Conservation (phyloP, 2,888 invertebrate genomes). For the Nymphalis polychloros region DNA sequence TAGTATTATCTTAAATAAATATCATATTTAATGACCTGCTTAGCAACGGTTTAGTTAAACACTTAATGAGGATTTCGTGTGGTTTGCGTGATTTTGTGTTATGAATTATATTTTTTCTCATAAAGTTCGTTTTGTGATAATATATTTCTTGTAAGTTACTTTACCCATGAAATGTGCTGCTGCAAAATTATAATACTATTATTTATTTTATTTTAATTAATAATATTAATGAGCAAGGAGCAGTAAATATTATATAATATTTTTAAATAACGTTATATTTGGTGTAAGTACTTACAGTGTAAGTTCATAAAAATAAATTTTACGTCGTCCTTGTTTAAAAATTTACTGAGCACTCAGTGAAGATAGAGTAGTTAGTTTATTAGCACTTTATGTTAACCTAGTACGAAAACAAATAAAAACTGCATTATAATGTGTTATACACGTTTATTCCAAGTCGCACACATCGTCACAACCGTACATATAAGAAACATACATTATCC, state of each 20-base stretch:
- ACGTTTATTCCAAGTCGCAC: constrained; percentile 69
- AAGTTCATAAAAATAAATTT: constrained; percentile 10
- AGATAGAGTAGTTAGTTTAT: constrained; percentile 18
- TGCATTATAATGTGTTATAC: constrained; percentile 66
- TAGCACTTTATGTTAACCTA: constrained; percentile 26
- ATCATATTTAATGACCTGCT: no score
- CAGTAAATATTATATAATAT: background rate
- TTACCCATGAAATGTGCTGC: no score
- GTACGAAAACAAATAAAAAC: constrained; percentile 57
- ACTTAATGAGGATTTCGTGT: no score
- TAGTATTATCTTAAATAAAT: no score
- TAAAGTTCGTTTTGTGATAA: no score
- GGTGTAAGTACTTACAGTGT: background rate
- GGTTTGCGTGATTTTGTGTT: no score
- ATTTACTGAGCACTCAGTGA: constrained; percentile 21
- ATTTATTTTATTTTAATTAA: no score
- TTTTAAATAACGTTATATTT: background rate
- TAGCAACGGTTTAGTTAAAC: no score
- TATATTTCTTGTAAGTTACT: no score
- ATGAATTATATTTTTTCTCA: no score
- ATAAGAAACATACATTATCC: constrained; percentile 50
- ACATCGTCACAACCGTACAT: constrained; percentile 54
- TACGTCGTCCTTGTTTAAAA: constrained; percentile 23
- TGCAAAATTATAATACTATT: no score
- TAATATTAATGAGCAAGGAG: no score